A percentile compares a stretch with the other conserved stretches of the same genome.
phyloP scores from a whole-genome alignment of 2,888 invertebrate species.

The Yponomeuta cagnagella region DNA sequence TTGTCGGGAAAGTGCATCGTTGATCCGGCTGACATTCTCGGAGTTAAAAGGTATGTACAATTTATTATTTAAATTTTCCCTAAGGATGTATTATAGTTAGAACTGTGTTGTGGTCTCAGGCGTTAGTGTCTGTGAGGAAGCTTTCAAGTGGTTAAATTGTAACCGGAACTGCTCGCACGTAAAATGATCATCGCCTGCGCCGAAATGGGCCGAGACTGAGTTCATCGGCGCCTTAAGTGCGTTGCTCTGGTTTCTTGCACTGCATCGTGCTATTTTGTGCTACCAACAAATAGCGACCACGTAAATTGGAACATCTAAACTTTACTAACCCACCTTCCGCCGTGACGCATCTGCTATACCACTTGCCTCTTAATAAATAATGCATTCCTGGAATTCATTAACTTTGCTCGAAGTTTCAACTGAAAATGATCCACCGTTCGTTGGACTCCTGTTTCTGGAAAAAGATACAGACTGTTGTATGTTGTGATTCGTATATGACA shows the following conservation, averaged over 20 bases:
- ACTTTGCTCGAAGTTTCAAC: neutral
- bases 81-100: neutral
- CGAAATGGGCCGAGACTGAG: slow-evolving; percentile 33
- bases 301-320: neutral
- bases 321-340: slow-evolving; percentile 3
- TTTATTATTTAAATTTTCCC: neutral
- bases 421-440: neutral
- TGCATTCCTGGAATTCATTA: neutral
- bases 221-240: slow-evolving; percentile 40
- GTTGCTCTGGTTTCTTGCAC: slow-evolving; percentile 46
- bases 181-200: slow-evolving; percentile 61
- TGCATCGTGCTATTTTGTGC: slow-evolving; percentile 27
- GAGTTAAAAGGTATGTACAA: neutral
- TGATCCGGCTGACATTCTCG: neutral
- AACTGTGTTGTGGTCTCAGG: neutral
- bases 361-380: neutral
- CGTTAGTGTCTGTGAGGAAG: slow-evolving; percentile 44
- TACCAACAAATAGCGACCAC: neutral
- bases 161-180: slow-evolving; percentile 67
- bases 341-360: neutral
- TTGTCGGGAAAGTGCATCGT: neutral
- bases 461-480: neutral
- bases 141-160: slow-evolving; percentile 71
- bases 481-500: neutral
- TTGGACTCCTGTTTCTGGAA: neutral